Evolutionary conservation across 2,113 vertebrate species (phyloP).

Genomic region (Neolamprologus devosi): DNA sequence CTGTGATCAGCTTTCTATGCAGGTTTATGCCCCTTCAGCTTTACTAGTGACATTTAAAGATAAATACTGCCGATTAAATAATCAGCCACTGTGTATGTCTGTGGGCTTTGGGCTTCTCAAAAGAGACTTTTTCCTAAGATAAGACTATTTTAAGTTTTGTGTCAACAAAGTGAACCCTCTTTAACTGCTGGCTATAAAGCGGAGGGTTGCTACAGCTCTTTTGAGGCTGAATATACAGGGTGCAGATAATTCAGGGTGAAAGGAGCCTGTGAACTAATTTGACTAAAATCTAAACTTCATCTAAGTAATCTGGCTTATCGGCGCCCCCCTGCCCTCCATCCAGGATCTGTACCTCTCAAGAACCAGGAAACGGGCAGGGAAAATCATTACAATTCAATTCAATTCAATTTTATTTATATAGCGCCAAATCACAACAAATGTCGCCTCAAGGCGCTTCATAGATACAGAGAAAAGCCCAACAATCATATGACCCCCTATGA

Average conservation of each 20-base stretch:
- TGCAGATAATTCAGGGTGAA: neutral
- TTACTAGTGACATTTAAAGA: neutral
- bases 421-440: too few relatives aligned
- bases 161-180: neutral
- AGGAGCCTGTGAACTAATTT: neutral
- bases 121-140: neutral
- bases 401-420: too few relatives aligned
- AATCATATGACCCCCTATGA: too few relatives aligned
- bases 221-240: neutral
- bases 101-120: neutral
- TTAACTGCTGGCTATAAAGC: neutral
- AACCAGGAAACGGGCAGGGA: too few relatives aligned
- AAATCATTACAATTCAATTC: too few relatives aligned
- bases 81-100: neutral
- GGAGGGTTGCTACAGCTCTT: neutral
- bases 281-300: neutral
- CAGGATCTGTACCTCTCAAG: too few relatives aligned
- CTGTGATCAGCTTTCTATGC: neutral
- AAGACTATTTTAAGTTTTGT: neutral
- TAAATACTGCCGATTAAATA: neutral
- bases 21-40: neutral
- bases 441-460: too few relatives aligned
- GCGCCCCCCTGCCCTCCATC: too few relatives aligned
- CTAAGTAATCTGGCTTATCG: neutral
- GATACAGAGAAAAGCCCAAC: too few relatives aligned